These are phyloP conservation scores for Brotula barbata DNA, from an alignment of 2,797 vertebrate genomes.

Conservation along the genomic window DNA sequence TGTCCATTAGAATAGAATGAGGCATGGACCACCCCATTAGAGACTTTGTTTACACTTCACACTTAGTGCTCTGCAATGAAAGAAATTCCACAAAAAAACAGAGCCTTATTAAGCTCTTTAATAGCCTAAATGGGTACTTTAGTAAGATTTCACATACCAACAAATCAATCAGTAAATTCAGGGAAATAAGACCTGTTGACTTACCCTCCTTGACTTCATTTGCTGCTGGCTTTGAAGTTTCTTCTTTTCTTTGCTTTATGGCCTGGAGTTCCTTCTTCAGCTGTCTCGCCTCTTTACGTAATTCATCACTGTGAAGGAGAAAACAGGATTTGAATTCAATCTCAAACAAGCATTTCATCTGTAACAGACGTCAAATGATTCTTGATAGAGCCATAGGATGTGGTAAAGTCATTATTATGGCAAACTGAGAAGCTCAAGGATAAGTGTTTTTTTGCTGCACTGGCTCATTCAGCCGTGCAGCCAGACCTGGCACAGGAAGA, in stretches of 20 bases:
- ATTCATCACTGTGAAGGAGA: slow-evolving; percentile 85
- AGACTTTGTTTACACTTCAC: slow-evolving; percentile 23
- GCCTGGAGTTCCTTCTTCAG: slow-evolving; percentile 92
- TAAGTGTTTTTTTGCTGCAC: too few relatives aligned
- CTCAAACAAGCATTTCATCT: slow-evolving; percentile 17
- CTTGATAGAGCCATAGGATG: background rate
- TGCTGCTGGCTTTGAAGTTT: slow-evolving; percentile 71
- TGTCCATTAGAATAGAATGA: slow-evolving; percentile 66
- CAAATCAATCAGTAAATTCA: slow-evolving; percentile 6
- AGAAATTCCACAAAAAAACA: background rate
- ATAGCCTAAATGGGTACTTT: too few relatives aligned
- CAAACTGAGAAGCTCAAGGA: too few relatives aligned
- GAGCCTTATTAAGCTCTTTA: too few relatives aligned
- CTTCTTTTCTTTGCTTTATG: slow-evolving; percentile 89
- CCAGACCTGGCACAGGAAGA: too few relatives aligned
- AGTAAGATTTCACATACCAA: background rate
- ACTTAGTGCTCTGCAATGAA: slow-evolving; percentile 17
- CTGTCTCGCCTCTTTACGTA: slow-evolving; percentile 91
- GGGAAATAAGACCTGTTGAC: slow-evolving; percentile 29
- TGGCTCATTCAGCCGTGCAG: too few relatives aligned
- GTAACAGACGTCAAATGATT: slow-evolving; percentile 4
- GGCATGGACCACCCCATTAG: slow-evolving; percentile 54
- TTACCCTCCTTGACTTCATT: slow-evolving; percentile 83
- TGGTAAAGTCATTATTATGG: too few relatives aligned
- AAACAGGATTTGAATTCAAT: slow-evolving; percentile 36